Base-by-base conservation (phyloP, 2,888 invertebrate species). In the Thera britannica region DNA sequence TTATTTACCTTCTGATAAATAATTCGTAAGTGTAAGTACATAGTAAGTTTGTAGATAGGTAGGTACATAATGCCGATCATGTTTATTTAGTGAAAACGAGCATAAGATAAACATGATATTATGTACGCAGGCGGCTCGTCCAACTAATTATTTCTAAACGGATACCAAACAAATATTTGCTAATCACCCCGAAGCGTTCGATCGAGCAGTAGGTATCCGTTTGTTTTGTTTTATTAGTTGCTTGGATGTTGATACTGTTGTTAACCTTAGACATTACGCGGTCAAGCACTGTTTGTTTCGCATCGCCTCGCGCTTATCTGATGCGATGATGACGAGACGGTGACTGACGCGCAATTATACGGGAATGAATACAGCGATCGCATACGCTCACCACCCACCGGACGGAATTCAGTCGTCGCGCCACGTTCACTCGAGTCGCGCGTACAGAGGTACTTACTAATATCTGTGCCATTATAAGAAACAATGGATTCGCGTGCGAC, bases 261-360 rank as follows among this genome's bases (percentile, higher is more conserved):
- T 82, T 88, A 88, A 88, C 90, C 88, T 90, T 88, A 82, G 86
- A 88, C 87, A 86, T 84, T 38, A 80, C 72, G 82, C 81, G 86
- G 86, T 85, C 89, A 86, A 78, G 75, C 82, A 79, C 77, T 80
- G 83, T 82, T 81, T 79, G 23, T 23, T 23, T 23, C 23, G 23
- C 79, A 74, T 74, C 75, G 71, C 62, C 71, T 71, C 74, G 81
- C 79, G 75, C 11, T 58, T 44, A 79, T 81, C 79, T 79, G 79
- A 81, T 83, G 83, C 44, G 41, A 41, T 7, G 38, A 23, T 7
- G 41, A 41, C 41, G 41, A 23, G 23, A 38, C 38, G 38, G 6
- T 38, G 38, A 75, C 11, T 58, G 58, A 79, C 81, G 79, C 80
- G 79, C 79, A 89, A 89, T 90, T 88, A 78, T 79, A 74, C 80